Percentiles rank a stretch among this genome's conserved stretches.
Evolutionary conservation across 2,113 vertebrate genomes (phyloP).

Genomic region (Myiagra hebetior): DNA sequence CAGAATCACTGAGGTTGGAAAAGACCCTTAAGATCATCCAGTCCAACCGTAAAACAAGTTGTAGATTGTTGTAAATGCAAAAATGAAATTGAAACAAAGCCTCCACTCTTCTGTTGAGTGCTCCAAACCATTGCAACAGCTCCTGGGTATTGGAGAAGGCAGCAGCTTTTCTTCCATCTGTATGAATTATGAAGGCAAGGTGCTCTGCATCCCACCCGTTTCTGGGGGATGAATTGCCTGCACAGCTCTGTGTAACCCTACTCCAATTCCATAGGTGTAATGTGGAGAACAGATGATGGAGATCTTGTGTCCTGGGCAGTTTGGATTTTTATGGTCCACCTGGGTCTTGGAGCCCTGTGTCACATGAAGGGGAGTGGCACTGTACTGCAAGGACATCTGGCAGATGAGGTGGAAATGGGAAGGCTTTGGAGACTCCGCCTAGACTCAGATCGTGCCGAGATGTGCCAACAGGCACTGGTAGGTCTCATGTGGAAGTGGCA

Average conservation of each 20-base stretch:
- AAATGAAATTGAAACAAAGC: not conserved
- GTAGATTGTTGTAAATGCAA: not conserved
- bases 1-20: not conserved
- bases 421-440: not conserved
- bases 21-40: not conserved
- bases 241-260: not conserved
- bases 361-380: too few species aligned
- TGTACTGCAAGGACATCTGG: not conserved
- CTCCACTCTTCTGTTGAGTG: not conserved
- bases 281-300: rapidly evolving
- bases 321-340: not conserved
- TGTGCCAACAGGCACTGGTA: not conserved
- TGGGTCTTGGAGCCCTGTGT: not conserved
- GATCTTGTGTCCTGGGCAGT: not conserved
- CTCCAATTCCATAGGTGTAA: not conserved
- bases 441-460: not conserved
- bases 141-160: not conserved
- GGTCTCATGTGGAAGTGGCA: not conserved
- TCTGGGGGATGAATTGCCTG: not conserved
- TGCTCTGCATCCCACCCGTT: not conserved
- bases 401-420: not conserved
- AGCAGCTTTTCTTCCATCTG: not conserved
- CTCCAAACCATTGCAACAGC: not conserved
- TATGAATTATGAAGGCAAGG: not conserved
- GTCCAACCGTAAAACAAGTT: rapidly evolving